Conservation (phyloP, 2,113 vertebrate species). For the Corydoras sp. region DNA sequence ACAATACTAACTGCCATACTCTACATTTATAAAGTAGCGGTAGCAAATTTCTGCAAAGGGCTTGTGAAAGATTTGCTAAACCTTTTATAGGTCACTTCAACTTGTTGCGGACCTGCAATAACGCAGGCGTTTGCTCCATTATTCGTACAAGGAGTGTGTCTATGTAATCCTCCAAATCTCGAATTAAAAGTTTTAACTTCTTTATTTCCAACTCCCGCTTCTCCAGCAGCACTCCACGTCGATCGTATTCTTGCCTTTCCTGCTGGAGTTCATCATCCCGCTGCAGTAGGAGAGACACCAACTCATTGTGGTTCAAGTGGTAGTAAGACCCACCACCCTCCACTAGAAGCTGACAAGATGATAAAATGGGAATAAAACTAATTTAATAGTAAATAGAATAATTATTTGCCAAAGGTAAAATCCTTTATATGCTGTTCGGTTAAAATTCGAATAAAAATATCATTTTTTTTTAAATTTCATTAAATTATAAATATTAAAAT, state of each 20-base stretch:
- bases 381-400: not conserved
- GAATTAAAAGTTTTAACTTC: conserved; percentile 78
- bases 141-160: conserved; percentile 94
- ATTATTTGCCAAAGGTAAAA: too few species aligned
- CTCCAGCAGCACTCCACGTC: conserved; percentile 71
- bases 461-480: too few species aligned
- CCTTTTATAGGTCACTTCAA: conserved; percentile 59
- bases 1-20: conserved; percentile 40
- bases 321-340: conserved; percentile 85
- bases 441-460: too few species aligned
- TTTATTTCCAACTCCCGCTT: conserved; percentile 82
- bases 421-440: too few species aligned
- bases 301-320: conserved; percentile 88
- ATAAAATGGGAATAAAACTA: not conserved
- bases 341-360: conserved; percentile 45
- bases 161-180: conserved; percentile 93
- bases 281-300: conserved; percentile 83
- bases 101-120: conserved; percentile 83
- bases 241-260: conserved; percentile 74
- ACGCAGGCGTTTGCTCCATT: conserved; percentile 90
- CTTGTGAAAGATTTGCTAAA: conserved; percentile 22
- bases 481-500: too few species aligned
- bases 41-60: conserved; percentile 26
- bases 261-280: conserved; percentile 71
- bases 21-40: conserved; percentile 56